phyloP scores from a whole-genome alignment of 1,140 invertebrate species.

The Bombus picipes region DNA sequence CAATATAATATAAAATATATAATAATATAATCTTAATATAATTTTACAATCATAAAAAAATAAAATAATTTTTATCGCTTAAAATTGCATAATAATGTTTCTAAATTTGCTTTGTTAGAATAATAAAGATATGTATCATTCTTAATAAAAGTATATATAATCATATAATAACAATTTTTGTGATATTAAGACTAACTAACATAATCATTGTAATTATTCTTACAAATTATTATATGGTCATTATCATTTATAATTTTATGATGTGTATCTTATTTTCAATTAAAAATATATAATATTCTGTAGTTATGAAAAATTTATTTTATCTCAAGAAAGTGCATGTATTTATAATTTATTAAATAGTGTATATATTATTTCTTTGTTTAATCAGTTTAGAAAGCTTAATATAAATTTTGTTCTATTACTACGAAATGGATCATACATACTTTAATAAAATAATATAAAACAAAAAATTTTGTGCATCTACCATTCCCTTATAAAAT shows the following conservation, averaged over 20 bases:
- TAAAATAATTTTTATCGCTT: not conserved
- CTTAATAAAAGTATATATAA: not conserved
- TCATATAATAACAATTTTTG: not conserved
- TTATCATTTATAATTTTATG: not conserved
- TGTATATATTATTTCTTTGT: slow-evolving; percentile 4
- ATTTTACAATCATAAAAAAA: not conserved
- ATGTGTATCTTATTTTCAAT: not conserved
- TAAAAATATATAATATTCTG: not conserved
- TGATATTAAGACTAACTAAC: not conserved
- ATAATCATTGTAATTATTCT: not conserved
- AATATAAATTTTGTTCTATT: not conserved
- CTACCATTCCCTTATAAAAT: too few relatives aligned
- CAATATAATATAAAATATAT: too few relatives aligned
- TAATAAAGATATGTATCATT: too few relatives aligned
- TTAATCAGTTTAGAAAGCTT: not conserved
- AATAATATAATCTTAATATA: too few relatives aligned
- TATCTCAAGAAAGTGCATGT: not conserved
- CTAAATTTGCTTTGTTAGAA: not conserved
- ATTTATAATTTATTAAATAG: slow-evolving; percentile 10
- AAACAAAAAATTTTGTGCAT: too few relatives aligned
- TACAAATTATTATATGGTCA: not conserved
- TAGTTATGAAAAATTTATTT: slow-evolving; percentile 18
- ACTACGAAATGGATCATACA: too few relatives aligned
- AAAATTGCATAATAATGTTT: not conserved
- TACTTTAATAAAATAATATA: too few relatives aligned